Evolutionary conservation across 1,140 invertebrate genomes (phyloP).

Genomic region (Belonocnema kinseyi): DNA sequence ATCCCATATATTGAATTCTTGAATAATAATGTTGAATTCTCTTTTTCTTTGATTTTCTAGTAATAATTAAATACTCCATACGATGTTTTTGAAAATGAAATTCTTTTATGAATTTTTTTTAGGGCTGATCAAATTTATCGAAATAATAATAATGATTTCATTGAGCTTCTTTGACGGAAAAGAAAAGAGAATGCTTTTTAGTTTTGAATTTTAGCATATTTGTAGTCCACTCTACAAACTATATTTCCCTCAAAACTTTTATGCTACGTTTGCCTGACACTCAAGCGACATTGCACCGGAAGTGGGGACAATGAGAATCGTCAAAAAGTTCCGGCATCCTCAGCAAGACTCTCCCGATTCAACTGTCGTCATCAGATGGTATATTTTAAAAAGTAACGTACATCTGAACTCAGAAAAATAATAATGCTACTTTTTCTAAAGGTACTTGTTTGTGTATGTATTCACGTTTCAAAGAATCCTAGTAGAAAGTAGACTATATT

Average conservation of each 20-base stretch:
- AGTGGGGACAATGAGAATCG: slow-evolving; percentile 14
- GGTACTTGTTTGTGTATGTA: neutral
- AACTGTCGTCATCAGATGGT: slow-evolving; percentile 22
- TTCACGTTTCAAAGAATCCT: neutral
- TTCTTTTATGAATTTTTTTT: too few species aligned
- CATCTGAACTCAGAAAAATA: neutral
- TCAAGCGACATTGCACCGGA: slow-evolving; percentile 22
- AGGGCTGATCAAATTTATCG: neutral
- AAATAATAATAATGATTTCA: neutral
- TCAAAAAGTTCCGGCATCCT: slow-evolving; percentile 24
- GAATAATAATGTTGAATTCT: too few species aligned
- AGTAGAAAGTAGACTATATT: too few species aligned
- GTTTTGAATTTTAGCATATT: slow-evolving; percentile 10
- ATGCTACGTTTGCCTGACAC: slow-evolving; percentile 21
- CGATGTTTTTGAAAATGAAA: too few species aligned
- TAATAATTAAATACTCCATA: too few species aligned
- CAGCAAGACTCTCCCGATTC: slow-evolving; percentile 9
- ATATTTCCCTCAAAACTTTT: slow-evolving; percentile 11
- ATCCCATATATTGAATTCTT: too few species aligned
- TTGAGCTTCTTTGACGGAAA: neutral
- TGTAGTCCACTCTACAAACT: slow-evolving; percentile 15
- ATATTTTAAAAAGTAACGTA: slow-evolving; percentile 5
- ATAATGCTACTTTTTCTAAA: neutral
- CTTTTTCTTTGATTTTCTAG: too few species aligned
- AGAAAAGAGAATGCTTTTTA: neutral